phyloP scores from a whole-genome alignment of 2,888 invertebrate genomes.

The Erebia palarica region DNA sequence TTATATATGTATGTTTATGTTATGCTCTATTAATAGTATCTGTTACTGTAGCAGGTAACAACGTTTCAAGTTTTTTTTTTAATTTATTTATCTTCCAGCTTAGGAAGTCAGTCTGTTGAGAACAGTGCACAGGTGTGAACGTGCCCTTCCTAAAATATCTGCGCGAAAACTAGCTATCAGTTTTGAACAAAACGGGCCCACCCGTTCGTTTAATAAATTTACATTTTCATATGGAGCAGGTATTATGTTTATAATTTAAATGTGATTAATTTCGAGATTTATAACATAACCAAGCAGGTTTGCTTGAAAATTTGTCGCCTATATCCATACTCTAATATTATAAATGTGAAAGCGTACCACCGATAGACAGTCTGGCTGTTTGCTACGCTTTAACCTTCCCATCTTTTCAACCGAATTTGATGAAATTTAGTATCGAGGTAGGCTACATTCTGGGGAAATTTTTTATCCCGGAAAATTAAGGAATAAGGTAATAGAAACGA shows the following conservation, averaged over 20 bases:
- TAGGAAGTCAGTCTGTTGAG: not conserved
- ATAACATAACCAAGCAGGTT: too few species aligned
- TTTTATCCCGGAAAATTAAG: too few species aligned
- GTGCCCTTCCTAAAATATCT: not conserved
- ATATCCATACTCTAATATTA: too few species aligned
- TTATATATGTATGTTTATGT: not conserved
- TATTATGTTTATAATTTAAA: not conserved
- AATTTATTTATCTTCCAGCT: too few species aligned
- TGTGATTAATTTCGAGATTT: too few species aligned
- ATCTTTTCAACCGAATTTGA: too few species aligned
- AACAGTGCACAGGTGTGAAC: not conserved
- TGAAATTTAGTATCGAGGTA: too few species aligned
- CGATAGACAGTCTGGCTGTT: too few species aligned
- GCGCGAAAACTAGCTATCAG: not conserved
- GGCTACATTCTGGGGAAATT: too few species aligned
- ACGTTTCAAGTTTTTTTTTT: not conserved
- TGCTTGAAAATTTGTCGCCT: too few species aligned
- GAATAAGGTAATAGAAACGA: not conserved
- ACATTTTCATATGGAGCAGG: not conserved
- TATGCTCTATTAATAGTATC: not conserved
- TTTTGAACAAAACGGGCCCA: not conserved
- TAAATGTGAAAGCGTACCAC: too few species aligned
- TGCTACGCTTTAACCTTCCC: too few species aligned
- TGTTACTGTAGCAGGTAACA: not conserved
- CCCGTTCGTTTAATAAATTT: not conserved